Percentiles rank a stretch among this genome's conserved stretches.
Evolutionary conservation across 2,113 vertebrate genomes (phyloP).

Genomic region (Channa maculata): DNA sequence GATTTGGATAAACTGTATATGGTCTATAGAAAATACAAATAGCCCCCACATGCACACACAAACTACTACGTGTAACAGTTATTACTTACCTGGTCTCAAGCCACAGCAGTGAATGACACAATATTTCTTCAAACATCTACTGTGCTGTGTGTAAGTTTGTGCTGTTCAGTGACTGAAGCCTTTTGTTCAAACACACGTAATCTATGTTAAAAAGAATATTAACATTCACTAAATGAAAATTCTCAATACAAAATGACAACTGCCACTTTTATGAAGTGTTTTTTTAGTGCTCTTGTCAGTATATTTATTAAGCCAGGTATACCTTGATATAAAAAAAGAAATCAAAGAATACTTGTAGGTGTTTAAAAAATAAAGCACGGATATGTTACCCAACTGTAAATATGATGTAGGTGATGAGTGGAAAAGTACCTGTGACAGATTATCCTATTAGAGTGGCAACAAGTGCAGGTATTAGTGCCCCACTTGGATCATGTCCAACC

Average conservation of each 20-base stretch:
- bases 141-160: background rate
- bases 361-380: background rate
- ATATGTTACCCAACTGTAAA: constrained; percentile 4
- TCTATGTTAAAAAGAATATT: background rate
- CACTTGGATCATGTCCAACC: constrained; percentile 62
- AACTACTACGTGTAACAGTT: constrained; percentile 45
- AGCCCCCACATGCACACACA: background rate
- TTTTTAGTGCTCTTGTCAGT: no score
- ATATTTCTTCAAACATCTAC: constrained; percentile 31
- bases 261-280: background rate
- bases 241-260: background rate
- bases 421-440: constrained; percentile 43
- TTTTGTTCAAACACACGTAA: background rate
- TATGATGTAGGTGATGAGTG: constrained; percentile 31
- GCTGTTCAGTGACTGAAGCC: background rate
- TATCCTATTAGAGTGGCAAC: constrained; percentile 56
- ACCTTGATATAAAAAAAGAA: no score
- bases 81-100: constrained; percentile 54
- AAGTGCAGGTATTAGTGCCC: constrained; percentile 64
- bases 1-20: constrained; percentile 49
- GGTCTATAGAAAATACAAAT: background rate
- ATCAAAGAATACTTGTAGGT: no score
- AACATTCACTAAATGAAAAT: no score
- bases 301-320: no score
- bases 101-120: constrained; percentile 52